Evolutionary conservation across 2,888 invertebrate genomes (phyloP).

Genomic region (Lottia gigantea): DNA sequence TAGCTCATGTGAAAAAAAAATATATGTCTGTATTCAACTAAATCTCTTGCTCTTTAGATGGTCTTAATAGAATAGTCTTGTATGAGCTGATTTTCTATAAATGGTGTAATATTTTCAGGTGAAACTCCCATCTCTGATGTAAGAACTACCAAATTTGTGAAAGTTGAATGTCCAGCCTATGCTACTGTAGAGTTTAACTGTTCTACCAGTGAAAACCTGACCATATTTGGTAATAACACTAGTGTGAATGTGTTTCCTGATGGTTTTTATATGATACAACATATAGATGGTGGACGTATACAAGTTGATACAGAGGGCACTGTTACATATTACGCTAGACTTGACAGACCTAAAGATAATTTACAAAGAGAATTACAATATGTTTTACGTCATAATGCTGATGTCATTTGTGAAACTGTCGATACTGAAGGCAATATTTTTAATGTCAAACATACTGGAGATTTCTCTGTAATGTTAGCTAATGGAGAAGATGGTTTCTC

Average conservation of each 20-base stretch:
- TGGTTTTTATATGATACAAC: slow-evolving; percentile 63
- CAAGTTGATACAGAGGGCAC: slow-evolving; percentile 53
- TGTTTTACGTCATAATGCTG: slow-evolving; percentile 60
- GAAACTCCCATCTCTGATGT: slow-evolving; percentile 38
- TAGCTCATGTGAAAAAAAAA: too few species aligned
- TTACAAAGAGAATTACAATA: slow-evolving; percentile 54
- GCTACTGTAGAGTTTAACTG: slow-evolving; percentile 67
- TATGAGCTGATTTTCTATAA: too few species aligned
- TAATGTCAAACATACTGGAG: slow-evolving; percentile 63
- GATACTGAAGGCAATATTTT: slow-evolving; percentile 64
- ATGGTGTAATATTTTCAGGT: slow-evolving; percentile 24
- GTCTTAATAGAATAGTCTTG: too few species aligned
- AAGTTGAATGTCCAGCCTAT: slow-evolving; percentile 66
- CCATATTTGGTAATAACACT: slow-evolving; percentile 64
- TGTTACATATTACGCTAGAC: slow-evolving; percentile 52
- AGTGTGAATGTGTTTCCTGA: slow-evolving; percentile 61
- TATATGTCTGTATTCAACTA: too few species aligned
- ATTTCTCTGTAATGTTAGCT: slow-evolving; percentile 48
- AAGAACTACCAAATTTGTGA: slow-evolving; percentile 58
- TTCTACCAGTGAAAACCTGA: slow-evolving; percentile 60
- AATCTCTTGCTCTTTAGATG: too few species aligned
- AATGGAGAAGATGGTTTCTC: slow-evolving; percentile 44
- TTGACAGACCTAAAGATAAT: slow-evolving; percentile 48
- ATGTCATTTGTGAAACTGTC: slow-evolving; percentile 59
- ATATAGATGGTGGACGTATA: slow-evolving; percentile 58